Base-by-base conservation (phyloP, 2,797 vertebrate genomes). In the Kryptolebias ocellatus region DNA sequence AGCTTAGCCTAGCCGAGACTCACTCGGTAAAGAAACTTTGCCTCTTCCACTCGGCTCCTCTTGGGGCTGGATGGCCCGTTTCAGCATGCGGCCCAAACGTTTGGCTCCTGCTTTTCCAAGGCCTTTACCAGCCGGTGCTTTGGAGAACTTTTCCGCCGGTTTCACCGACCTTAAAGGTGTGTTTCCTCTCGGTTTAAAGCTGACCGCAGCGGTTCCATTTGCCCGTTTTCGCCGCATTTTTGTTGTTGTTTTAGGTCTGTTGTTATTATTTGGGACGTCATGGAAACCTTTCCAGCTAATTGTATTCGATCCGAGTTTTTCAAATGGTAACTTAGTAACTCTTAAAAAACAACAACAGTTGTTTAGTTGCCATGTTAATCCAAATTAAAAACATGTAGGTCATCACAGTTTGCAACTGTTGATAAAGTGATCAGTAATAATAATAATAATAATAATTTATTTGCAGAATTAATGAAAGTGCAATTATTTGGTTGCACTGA, bases 91-190 rank as follows among this genome's bases (percentile, higher is more conserved):
- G 42, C 70, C 75, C 67, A 86, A 28, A n/a, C 74, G 74, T 29
- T 49, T 80, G 52, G 75, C 84, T 77, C 82, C 82, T 3, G 70
- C 82, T 59, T 83, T 83, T 18, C 83, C 85, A 0, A 82, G 72
- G 16, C 74, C 77, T 52, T 45, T 72, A 2, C 79, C 79, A 1
- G 50, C 31, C 20, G 20, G 20, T 1, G 20, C 20, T 24, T 24
- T 12, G 50, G 27, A 12, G 1, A 39, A 51, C 49, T 20, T 67
- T 5, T 27, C 24, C 12, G 0, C 16, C 24, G 4, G 64, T 67
- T 65, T 72, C 0, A 17, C 5, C 10, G 0, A 18, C 7, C 14
- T 34, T 7, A 17, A 4, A 18, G 8, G 1, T 7, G 15, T 2
- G 0, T 39, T 67, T 24, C 18, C 45, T 9, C 0, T 12, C 1